These are phyloP conservation scores for Callorhinus ursinus DNA, from an alignment of 2,113 vertebrate genomes.

Conservation along the genomic window DNA sequence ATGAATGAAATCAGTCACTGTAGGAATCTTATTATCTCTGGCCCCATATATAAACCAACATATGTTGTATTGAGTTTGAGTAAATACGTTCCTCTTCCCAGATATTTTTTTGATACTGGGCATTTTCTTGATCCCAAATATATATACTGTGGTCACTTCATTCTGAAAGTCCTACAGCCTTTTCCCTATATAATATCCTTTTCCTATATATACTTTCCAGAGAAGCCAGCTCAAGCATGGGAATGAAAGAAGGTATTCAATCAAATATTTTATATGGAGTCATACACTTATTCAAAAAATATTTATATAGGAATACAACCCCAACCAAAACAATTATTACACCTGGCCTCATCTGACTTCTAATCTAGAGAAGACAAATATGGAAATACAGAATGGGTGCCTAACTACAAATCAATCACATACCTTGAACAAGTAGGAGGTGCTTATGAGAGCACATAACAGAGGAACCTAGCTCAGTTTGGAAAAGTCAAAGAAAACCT, in stretches of 20 bases:
- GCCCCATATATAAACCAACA: background rate
- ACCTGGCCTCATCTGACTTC: background rate
- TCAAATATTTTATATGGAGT: background rate
- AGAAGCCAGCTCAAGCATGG: background rate
- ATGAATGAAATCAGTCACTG: background rate
- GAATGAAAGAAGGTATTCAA: slow-evolving; percentile 16
- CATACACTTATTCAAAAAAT: background rate
- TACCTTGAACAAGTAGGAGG: background rate
- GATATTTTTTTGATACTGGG: background rate
- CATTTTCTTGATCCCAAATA: background rate
- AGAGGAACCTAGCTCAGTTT: background rate
- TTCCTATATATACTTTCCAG: background rate
- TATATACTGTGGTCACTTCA: background rate
- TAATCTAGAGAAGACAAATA: background rate
- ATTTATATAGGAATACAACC: background rate
- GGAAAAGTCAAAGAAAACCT: background rate
- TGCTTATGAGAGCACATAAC: background rate
- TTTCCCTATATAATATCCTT: background rate
- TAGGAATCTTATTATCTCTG: background rate
- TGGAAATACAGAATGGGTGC: background rate
- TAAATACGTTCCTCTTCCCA: background rate
- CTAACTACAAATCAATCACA: background rate
- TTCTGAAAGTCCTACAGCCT: background rate
- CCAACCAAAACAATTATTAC: background rate
- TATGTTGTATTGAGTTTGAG: background rate